Evolutionary conservation across 2,113 vertebrate species (phyloP).

Genomic region (Periophthalmus modestus): DNA sequence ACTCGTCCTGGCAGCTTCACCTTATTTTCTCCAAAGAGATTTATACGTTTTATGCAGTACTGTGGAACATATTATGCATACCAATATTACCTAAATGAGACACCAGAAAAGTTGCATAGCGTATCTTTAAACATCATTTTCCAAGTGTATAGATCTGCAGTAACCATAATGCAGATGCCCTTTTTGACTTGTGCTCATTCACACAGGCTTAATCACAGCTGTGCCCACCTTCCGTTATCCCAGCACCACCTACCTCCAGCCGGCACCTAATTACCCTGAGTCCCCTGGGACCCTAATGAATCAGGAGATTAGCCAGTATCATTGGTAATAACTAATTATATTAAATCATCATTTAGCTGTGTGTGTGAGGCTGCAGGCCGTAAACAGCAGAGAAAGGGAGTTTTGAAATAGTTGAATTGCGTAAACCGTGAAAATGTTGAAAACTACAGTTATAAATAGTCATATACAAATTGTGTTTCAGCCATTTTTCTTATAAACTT

Average conservation of each 20-base stretch:
- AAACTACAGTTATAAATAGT: not conserved
- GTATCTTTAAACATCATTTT: no score
- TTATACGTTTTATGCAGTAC: no score
- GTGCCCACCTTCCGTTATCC: not conserved
- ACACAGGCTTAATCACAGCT: conserved; percentile 12
- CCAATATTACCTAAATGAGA: no score
- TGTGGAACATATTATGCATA: no score
- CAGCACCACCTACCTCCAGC: conserved; percentile 10
- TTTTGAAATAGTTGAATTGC: not conserved
- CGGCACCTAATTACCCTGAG: conserved; percentile 9
- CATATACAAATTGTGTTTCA: not conserved
- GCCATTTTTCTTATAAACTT: no score
- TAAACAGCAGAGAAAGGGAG: not conserved
- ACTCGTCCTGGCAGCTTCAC: no score
- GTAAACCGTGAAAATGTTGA: not conserved
- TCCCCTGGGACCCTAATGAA: conserved; percentile 12
- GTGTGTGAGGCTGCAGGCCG: not conserved
- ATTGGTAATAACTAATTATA: conserved; percentile 30
- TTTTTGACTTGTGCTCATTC: not conserved
- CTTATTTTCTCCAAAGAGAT: no score
- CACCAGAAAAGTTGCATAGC: no score
- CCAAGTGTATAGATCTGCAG: no score
- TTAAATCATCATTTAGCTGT: conserved; percentile 16
- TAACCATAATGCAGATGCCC: not conserved
- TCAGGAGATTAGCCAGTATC: conserved; percentile 25